Base-by-base conservation (phyloP, 2,113 vertebrate genomes). In the Cyprinus carpio region DNA sequence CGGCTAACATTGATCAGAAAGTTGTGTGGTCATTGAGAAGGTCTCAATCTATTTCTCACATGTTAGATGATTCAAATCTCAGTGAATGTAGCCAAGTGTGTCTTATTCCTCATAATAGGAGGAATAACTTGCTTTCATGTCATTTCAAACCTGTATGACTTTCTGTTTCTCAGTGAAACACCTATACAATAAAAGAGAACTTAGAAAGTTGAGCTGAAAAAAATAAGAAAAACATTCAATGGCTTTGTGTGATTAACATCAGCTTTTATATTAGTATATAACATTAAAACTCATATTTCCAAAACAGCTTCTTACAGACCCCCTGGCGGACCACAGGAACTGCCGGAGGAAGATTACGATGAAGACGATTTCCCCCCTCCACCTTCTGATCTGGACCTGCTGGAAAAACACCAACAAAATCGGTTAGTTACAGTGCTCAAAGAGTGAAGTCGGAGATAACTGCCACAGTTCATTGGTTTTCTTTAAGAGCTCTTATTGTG, bases 281-380 rank as follows among this genome's bases (percentile, higher is more conserved):
- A 75, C 43, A 51, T 75, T 75, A 46, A 40, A 49, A 46, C 40
- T 27, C 72, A 29, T 15, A 54, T 49, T 58, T 15, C 7, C 23
- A n/a, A n/a, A 29, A 20, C 81, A 87, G 85, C 43, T 37, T 25
- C 82, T 9, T n/a, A 58, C 4, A 10, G 27, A 49, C 25, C 62
- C 9, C 58, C 56, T 1, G 64, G 65, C 4, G 60, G 71, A n/a
- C 71, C 83, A 27, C 74, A 11, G 18, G 56, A 65, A 7, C 31
- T n/a, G 20, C 67, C 51, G 2, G 81, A 85, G 11, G 76, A 83
- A 60, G 82, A 86, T 25, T 62, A 51, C 1, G 67, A 80, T 8
- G 85, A 83, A 8, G 27, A 87, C 4, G 80, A 80, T 25, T 85
- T 87, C 40, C 83, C 84, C 2, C 71, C 86, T 75, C 83, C 69